These are phyloP conservation scores for Catharus ustulatus DNA, from an alignment of 2,797 vertebrate species.

Conservation along the genomic window DNA sequence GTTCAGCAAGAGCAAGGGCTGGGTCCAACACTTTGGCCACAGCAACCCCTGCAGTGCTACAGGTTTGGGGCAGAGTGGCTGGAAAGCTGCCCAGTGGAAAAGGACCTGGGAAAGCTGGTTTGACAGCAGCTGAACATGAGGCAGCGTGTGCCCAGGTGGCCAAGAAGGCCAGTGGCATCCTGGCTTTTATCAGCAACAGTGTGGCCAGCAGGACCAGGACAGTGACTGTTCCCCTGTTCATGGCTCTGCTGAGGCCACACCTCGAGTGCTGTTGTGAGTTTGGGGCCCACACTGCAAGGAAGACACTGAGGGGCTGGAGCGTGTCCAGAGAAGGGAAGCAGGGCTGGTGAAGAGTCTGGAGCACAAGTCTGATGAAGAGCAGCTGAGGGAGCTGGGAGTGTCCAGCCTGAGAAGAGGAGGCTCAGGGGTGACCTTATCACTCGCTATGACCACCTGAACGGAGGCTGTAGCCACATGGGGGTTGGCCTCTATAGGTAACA, in stretches of 20 bases:
- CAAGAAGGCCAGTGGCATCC: not conserved
- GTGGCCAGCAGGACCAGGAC: not conserved
- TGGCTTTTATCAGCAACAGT: not conserved
- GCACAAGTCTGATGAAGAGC: not conserved
- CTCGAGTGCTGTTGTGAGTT: fast-evolving
- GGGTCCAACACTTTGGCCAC: not conserved
- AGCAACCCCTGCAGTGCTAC: not conserved
- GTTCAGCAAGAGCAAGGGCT: no score
- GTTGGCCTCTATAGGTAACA: not conserved
- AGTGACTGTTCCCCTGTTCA: fast-evolving
- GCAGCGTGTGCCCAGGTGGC: not conserved
- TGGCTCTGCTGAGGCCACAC: not conserved
- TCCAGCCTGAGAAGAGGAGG: not conserved
- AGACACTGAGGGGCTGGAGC: not conserved
- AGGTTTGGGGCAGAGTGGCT: not conserved
- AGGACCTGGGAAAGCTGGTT: not conserved
- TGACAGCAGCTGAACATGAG: not conserved
- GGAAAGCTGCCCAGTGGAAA: not conserved
- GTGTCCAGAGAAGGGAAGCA: not conserved
- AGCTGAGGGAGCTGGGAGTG: not conserved
- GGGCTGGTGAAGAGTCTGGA: not conserved
- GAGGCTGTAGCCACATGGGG: not conserved
- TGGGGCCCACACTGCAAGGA: not conserved
- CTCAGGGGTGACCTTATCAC: not conserved
- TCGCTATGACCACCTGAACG: not conserved